Percentiles rank a stretch among this genome's conserved stretches.
These are phyloP conservation scores for Furnarius figulus DNA, from an alignment of 2,113 vertebrate genomes.

Conservation along the genomic window DNA sequence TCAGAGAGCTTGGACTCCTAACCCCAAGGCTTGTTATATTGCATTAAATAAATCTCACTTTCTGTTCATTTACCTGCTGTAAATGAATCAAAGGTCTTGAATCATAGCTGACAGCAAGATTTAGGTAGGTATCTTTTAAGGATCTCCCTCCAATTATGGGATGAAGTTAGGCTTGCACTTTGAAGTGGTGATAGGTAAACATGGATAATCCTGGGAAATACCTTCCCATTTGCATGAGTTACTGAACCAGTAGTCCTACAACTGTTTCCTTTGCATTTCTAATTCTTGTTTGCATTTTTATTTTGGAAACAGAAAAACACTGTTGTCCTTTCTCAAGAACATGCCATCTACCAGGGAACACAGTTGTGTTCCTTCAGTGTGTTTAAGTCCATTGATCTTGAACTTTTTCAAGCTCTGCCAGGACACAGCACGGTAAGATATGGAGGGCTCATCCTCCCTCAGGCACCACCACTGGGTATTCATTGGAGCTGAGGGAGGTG, in stretches of 20 bases:
- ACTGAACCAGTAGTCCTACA: background rate
- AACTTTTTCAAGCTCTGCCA: background rate
- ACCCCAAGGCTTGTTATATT: slow-evolving; percentile 18
- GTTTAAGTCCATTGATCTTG: background rate
- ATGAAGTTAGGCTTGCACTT: background rate
- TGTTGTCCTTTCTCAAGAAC: background rate
- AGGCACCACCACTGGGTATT: background rate
- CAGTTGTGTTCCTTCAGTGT: background rate
- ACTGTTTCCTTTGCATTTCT: background rate
- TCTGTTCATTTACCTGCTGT: slow-evolving; percentile 1
- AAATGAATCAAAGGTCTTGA: background rate
- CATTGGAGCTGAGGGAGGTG: background rate
- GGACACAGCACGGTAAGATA: background rate
- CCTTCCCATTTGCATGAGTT: background rate
- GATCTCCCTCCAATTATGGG: background rate
- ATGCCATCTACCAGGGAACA: background rate
- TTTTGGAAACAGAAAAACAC: background rate
- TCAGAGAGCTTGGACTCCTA: slow-evolving; percentile 32
- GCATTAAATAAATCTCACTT: slow-evolving; percentile 29
- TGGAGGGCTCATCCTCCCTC: background rate
- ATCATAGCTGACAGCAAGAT: background rate
- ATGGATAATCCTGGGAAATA: background rate
- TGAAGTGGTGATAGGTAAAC: accelerated
- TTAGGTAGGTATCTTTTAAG: background rate
- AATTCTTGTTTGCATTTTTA: background rate